Evolutionary conservation across 2,888 invertebrate species (phyloP).

Genomic region (Rhagium mordax): DNA sequence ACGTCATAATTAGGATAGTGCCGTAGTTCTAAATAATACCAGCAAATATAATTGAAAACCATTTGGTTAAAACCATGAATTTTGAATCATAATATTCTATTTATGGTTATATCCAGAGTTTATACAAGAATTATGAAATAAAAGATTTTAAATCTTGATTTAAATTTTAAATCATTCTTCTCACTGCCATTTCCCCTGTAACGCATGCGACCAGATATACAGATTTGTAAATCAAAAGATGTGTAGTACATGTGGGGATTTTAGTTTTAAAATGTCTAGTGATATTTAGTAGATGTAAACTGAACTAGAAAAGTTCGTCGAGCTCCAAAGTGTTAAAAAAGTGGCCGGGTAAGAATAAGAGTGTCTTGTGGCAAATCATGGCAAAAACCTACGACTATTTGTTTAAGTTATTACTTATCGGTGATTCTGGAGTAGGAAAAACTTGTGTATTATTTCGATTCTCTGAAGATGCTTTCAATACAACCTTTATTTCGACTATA

Average conservation of each 20-base stretch:
- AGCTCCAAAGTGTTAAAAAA: constrained; percentile 48
- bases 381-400: constrained; percentile 96
- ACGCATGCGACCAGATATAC: not conserved
- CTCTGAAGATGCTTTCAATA: constrained; percentile 95
- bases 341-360: constrained; percentile 49
- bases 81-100: too few relatives aligned
- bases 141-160: too few relatives aligned
- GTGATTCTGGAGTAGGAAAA: constrained; percentile 95
- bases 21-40: too few relatives aligned
- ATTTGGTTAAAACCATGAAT: too few relatives aligned
- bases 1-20: too few relatives aligned
- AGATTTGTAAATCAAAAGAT: not conserved
- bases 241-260: not conserved
- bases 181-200: too few relatives aligned
- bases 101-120: too few relatives aligned
- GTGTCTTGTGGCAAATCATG: constrained; percentile 73
- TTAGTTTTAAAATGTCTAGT: not conserved
- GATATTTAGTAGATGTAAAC: constrained; percentile 14
- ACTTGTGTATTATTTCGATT: constrained; percentile 95
- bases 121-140: too few relatives aligned
- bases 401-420: constrained; percentile 93
- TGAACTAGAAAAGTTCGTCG: constrained; percentile 40
- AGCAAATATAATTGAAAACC: too few relatives aligned
- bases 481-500: constrained; percentile 96
- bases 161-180: too few relatives aligned